Base-by-base conservation (phyloP, 2,888 invertebrate genomes). In the Stenichneumon culpator region DNA sequence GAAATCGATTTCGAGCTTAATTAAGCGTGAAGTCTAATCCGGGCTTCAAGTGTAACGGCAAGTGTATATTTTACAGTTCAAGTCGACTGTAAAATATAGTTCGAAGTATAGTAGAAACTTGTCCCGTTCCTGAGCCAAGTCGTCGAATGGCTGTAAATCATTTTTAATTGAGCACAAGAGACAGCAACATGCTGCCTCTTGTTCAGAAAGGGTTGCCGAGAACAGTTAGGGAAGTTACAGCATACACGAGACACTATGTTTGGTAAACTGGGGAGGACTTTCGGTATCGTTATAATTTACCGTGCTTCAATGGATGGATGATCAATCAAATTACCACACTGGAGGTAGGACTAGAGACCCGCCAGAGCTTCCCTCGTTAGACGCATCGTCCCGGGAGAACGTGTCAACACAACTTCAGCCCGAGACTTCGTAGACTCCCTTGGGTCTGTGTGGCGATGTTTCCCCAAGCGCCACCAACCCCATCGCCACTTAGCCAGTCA, bases 311-410 rank as follows among this genome's bases (percentile, higher is more conserved):
- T 79, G 78, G 74, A 78, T 65, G 72, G 81, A 84, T 73, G 84
- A 84, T 84, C 84, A 84, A 84, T 84, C 84, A 84, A 84, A 84
- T 81, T 84, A 79, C 63, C 73, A 81, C 81, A 73, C 73, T 0
- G 39, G 68, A 19, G 57, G 68, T n/a, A 28, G 25, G 57, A 72
- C 78, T 28, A 16, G 68, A 87, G 87, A 87, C 60, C 52, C 50
- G 44, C 69, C 78, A 47, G 87, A 86, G 89, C 81, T 88, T 88
- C 87, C 86, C 89, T 88, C 88, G 88, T 90, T 90, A 90, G 87
- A 87, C 87, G 89, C 90, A 86, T 89, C 86, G 75, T 79, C 87
- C 88, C 86, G 83, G 86, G 81, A 87, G 88, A 69, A 82, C 81
- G 82, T 86, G 84, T 81, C 86, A 88, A 88, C 87, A 79, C 78